phyloP scores from a whole-genome alignment of 1,140 invertebrate species.

The Anastrepha ludens region DNA sequence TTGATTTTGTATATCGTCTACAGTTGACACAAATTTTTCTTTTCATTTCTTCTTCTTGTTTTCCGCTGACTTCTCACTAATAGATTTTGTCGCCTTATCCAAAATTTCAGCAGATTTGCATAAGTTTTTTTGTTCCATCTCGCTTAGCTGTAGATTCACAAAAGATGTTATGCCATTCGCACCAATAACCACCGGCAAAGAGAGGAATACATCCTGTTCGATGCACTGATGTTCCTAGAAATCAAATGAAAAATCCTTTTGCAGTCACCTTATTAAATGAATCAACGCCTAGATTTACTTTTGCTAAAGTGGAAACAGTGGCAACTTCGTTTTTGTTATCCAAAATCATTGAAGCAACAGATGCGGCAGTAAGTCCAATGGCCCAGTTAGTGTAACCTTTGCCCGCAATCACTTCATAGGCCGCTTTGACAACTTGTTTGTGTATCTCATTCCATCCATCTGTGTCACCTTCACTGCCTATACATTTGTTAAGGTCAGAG shows the following conservation, averaged over 20 bases:
- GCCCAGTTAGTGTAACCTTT: slow-evolving; percentile 94
- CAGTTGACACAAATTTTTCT: background rate
- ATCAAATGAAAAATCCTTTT: background rate
- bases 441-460: slow-evolving; percentile 86
- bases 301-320: background rate
- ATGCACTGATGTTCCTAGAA: background rate
- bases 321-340: slow-evolving; percentile 14
- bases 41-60: background rate
- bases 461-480: slow-evolving; percentile 82
- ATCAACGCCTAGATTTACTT: background rate
- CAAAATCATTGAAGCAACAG: slow-evolving; percentile 73
- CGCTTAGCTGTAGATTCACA: background rate
- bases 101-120: slow-evolving; percentile 12
- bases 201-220: slow-evolving; percentile 14
- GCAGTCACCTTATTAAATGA: background rate
- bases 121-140: background rate
- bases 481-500: slow-evolving; percentile 81
- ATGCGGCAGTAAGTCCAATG: slow-evolving; percentile 84
- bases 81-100: background rate
- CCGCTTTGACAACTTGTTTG: slow-evolving; percentile 84
- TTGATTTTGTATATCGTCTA: background rate
- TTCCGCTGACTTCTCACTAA: background rate
- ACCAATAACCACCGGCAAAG: background rate
- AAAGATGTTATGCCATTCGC: background rate
- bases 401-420: slow-evolving; percentile 86